Conservation (phyloP, 2,797 vertebrate genomes). For the Chiloscyllium punctatum region DNA sequence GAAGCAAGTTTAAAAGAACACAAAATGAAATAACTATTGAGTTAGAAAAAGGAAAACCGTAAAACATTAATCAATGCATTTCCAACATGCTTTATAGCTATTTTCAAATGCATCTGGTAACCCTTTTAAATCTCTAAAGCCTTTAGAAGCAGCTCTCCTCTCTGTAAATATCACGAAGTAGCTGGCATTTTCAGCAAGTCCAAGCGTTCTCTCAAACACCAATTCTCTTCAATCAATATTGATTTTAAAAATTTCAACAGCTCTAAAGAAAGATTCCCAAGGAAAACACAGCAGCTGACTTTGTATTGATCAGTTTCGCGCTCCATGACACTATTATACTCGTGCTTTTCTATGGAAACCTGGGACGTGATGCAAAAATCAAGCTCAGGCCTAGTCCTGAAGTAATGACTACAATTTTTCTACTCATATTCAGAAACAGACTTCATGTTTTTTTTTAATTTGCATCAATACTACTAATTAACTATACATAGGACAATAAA, state of each 20-base stretch:
- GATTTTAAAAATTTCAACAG: slow-evolving; percentile 28
- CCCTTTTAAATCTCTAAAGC: neutral
- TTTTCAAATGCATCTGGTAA: neutral
- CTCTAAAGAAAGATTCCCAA: slow-evolving; percentile 29
- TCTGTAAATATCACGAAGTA: neutral
- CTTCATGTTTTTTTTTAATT: too few relatives aligned
- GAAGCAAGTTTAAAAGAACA: neutral
- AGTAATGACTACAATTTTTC: neutral
- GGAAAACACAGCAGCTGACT: slow-evolving; percentile 32
- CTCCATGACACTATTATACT: neutral
- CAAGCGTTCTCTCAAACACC: slow-evolving; percentile 14
- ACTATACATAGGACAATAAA: neutral
- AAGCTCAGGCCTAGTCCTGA: neutral
- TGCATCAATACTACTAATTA: neutral
- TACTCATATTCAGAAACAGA: neutral
- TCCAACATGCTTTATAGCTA: neutral
- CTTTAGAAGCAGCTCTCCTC: neutral
- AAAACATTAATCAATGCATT: neutral
- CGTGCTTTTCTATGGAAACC: neutral
- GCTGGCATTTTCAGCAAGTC: slow-evolving; percentile 4
- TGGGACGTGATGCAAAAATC: neutral
- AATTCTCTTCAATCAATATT: slow-evolving; percentile 38
- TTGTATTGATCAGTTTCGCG: slow-evolving; percentile 24
- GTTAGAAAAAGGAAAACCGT: neutral
- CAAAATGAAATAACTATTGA: neutral